Conservation (phyloP, 53 echinoderm and acorn worm genomes). For the Hippasteria phrygiana region DNA sequence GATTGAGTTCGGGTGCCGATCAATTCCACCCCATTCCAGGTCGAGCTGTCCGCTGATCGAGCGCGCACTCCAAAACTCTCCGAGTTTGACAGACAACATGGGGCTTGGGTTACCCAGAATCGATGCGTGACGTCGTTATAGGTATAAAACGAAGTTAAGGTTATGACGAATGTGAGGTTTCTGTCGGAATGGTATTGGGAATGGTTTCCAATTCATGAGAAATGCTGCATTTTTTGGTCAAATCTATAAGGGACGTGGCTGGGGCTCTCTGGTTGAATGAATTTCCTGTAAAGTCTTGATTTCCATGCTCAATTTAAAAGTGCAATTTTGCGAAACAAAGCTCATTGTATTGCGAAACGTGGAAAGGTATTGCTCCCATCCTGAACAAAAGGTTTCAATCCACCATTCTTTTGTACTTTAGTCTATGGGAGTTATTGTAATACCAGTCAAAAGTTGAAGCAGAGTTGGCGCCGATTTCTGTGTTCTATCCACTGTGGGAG, state of each 20-base stretch:
- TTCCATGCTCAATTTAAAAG: background rate
- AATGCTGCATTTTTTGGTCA: background rate
- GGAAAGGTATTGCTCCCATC: background rate
- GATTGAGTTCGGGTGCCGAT: slow-evolving; percentile 61
- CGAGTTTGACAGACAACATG: slow-evolving; percentile 71
- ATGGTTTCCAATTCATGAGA: background rate
- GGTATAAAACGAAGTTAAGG: slow-evolving; percentile 60
- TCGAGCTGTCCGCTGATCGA: slow-evolving; percentile 56
- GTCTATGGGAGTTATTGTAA: too few species aligned
- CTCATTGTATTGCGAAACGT: background rate
- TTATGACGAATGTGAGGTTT: slow-evolving; percentile 53
- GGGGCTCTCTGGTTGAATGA: background rate
- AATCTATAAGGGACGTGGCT: background rate
- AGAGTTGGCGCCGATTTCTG: too few species aligned
- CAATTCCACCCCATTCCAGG: slow-evolving; percentile 52
- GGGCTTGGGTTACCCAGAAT: slow-evolving; percentile 51
- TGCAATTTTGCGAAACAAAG: background rate
- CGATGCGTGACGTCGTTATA: slow-evolving; percentile 59
- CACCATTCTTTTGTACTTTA: too few species aligned
- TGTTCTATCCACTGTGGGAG: too few species aligned
- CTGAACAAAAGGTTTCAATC: background rate
- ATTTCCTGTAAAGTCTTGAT: background rate
- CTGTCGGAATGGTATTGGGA: background rate
- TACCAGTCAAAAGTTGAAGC: too few species aligned
- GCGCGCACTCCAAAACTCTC: slow-evolving; percentile 53